Evolutionary conservation across 2,113 vertebrate genomes (phyloP).

Genomic region (Solenodon paradoxus): DNA sequence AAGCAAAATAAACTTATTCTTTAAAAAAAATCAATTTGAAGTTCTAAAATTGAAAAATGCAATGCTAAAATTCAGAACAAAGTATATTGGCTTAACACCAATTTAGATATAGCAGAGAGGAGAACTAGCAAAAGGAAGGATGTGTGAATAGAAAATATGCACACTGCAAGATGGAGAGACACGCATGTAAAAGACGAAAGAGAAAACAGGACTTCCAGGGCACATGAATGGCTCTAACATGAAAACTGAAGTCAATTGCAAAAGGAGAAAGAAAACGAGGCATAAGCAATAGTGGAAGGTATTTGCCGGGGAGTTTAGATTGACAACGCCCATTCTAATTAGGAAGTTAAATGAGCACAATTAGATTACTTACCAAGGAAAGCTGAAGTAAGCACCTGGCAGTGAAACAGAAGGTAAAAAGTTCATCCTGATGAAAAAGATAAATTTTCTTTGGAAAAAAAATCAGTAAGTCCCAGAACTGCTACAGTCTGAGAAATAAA

Average conservation of each 20-base stretch:
- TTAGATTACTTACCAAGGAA: not conserved
- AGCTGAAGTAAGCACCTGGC: not conserved
- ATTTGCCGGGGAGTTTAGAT: not conserved
- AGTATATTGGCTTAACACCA: not conserved
- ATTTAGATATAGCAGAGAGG: not conserved
- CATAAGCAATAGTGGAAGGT: not conserved
- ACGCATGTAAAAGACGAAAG: not conserved
- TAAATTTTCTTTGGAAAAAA: not conserved
- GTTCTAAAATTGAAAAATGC: not conserved
- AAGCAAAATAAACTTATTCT: too few relatives aligned
- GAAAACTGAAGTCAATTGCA: not conserved
- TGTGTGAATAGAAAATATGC: not conserved
- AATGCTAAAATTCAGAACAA: not conserved
- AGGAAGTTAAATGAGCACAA: not conserved
- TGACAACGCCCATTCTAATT: not conserved
- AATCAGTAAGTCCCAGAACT: not conserved
- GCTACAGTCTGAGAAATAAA: not conserved
- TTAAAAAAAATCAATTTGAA: not conserved
- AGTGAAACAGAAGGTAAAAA: not conserved
- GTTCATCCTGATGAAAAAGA: not conserved
- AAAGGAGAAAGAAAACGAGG: not conserved
- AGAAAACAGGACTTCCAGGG: too few relatives aligned
- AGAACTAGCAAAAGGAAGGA: not conserved
- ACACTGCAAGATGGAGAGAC: too few relatives aligned
- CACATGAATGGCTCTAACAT: not conserved